Evolutionary conservation across 2,888 invertebrate species (phyloP).

Genomic region (Tetropium fuscum): DNA sequence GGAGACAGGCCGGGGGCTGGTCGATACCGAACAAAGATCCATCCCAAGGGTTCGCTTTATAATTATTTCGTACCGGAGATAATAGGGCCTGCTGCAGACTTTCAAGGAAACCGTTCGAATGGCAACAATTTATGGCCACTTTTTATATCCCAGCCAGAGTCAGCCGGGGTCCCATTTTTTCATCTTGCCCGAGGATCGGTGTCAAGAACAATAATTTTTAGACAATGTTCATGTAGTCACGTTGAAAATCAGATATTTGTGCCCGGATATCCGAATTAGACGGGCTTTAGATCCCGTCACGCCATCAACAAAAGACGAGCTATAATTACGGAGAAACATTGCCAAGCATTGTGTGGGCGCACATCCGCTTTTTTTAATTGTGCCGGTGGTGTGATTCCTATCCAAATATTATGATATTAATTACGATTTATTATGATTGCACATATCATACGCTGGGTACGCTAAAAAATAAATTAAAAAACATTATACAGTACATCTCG

Average conservation of each 20-base stretch:
- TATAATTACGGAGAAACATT: not conserved
- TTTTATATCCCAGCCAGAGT: not conserved
- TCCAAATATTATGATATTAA: too few relatives aligned
- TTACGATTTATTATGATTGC: too few relatives aligned
- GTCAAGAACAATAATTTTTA: not conserved
- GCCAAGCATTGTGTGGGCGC: not conserved
- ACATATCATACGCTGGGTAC: too few relatives aligned
- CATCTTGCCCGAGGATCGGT: not conserved
- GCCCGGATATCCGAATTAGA: constrained; percentile 4
- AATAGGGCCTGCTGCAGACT: constrained; percentile 17
- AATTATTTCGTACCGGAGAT: constrained; percentile 23
- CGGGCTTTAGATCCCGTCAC: constrained; percentile 11
- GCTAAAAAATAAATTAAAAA: too few relatives aligned
- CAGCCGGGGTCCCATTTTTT: not conserved
- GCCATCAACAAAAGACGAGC: not conserved
- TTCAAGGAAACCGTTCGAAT: constrained; percentile 8
- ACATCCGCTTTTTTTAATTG: constrained; percentile 9
- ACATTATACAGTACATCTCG: too few relatives aligned
- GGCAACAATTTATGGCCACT: constrained; percentile 15
- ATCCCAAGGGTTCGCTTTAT: constrained; percentile 18
- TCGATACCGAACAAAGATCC: constrained; percentile 26
- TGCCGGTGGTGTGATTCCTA: too few relatives aligned
- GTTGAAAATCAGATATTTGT: not conserved
- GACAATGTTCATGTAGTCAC: too few relatives aligned
- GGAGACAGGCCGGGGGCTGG: constrained; percentile 12